These are phyloP conservation scores for Eurosta solidaginis DNA, from an alignment of 1,140 invertebrate genomes.

Conservation along the genomic window DNA sequence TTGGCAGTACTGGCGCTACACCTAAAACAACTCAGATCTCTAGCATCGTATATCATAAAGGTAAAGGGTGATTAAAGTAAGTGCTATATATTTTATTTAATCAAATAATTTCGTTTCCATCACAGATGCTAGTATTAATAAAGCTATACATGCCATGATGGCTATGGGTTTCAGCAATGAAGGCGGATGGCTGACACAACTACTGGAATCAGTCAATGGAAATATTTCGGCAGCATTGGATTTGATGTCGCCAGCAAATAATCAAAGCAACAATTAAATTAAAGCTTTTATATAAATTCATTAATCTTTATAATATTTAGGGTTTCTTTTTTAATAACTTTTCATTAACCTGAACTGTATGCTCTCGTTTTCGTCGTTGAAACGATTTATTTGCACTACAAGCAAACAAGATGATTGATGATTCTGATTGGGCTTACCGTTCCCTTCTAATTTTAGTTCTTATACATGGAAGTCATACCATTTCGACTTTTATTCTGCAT, in stretches of 20 bases:
- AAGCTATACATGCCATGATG: conserved; percentile 71
- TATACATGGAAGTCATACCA: not conserved
- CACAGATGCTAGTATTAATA: conserved; percentile 67
- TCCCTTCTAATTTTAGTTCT: no score
- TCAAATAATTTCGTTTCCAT: conserved; percentile 40
- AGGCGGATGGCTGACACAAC: conserved; percentile 64
- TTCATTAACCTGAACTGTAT: not conserved
- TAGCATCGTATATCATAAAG: conserved; percentile 44
- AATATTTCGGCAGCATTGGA: conserved; percentile 76
- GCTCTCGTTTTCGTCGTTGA: not conserved
- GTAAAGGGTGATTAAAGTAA: conserved; percentile 38
- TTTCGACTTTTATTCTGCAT: not conserved
- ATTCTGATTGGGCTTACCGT: no score
- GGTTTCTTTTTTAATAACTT: not conserved
- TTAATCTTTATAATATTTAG: not conserved
- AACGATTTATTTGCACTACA: not conserved
- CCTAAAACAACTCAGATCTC: conserved; percentile 36
- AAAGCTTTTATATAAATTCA: not conserved
- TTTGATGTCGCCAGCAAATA: conserved; percentile 61
- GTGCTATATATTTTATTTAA: not conserved
- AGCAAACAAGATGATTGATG: no score
- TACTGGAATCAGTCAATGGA: conserved; percentile 66
- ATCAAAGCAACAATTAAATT: conserved; percentile 30
- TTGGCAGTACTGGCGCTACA: conserved; percentile 36
- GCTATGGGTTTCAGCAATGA: conserved; percentile 84